Conservation (phyloP, 2,113 vertebrate genomes). For the Stercorarius parasiticus region DNA sequence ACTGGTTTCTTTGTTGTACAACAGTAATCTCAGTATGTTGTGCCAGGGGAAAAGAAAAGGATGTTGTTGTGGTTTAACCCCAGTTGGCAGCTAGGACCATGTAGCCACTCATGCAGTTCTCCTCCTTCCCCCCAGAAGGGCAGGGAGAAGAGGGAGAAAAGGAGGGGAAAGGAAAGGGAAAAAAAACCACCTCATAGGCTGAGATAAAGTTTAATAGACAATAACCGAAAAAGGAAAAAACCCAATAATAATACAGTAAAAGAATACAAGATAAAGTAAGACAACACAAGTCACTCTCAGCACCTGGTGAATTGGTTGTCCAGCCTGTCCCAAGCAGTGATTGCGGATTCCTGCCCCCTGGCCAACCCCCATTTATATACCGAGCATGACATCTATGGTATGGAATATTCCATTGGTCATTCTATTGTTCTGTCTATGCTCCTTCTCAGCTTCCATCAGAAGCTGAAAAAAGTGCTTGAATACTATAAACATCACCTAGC, state of each 20-base stretch:
- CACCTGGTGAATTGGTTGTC: neutral
- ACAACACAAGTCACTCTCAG: neutral
- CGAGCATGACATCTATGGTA: neutral
- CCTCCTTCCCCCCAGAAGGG: neutral
- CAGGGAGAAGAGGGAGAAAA: neutral
- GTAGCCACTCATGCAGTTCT: neutral
- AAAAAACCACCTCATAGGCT: neutral
- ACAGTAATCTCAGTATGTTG: neutral
- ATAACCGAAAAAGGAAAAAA: neutral
- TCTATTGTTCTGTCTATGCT: neutral
- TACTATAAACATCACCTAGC: neutral
- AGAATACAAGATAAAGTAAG: neutral
- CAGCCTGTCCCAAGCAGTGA: neutral
- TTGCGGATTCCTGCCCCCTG: too few species aligned
- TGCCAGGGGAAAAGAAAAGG: neutral
- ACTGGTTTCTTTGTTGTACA: neutral
- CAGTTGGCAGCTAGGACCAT: neutral
- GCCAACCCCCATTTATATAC: neutral
- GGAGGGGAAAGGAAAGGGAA: neutral
- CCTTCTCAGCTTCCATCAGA: neutral
- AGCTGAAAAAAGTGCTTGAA: neutral
- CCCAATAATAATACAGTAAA: neutral
- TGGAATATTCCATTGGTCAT: neutral
- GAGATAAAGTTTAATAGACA: neutral
- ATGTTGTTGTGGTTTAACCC: neutral